Evolutionary conservation across 2,888 invertebrate species (phyloP).

Genomic region (Parapristionchus giblindavisi): DNA sequence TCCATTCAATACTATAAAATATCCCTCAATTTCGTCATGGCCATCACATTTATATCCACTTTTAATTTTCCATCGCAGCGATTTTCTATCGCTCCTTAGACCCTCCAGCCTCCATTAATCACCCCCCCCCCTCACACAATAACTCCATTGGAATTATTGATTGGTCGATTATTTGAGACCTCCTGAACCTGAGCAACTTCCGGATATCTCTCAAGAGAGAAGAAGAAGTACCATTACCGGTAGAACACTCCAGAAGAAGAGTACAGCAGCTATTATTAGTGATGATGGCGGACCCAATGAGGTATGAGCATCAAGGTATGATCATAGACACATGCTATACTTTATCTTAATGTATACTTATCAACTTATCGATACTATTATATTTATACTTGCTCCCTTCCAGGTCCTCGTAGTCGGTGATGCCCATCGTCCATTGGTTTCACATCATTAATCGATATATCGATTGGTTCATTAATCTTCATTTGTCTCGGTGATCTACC

Average conservation of each 20-base stretch:
- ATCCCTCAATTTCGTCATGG: too few species aligned
- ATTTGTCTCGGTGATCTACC: not conserved
- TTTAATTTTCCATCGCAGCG: too few species aligned
- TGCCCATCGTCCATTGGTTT: constrained; percentile 15
- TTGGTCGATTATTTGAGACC: constrained; percentile 50
- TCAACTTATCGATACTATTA: not conserved
- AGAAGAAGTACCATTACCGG: constrained; percentile 23
- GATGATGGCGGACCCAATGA: constrained; percentile 33
- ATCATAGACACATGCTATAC: too few species aligned
- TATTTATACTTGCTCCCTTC: too few species aligned
- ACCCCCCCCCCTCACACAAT: too few species aligned
- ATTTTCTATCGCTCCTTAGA: too few species aligned
- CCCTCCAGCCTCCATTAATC: too few species aligned
- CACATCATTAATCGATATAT: constrained; percentile 5
- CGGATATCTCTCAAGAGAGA: constrained; percentile 49
- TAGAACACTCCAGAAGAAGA: constrained; percentile 20
- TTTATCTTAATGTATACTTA: too few species aligned
- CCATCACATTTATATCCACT: too few species aligned
- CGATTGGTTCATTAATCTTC: not conserved
- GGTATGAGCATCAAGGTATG: too few species aligned
- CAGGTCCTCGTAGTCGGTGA: constrained; percentile 29
- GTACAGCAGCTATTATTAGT: constrained; percentile 6
- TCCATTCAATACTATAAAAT: too few species aligned
- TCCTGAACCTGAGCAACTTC: constrained; percentile 55
- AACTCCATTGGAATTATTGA: too few species aligned